These are phyloP conservation scores for Helogale parvula DNA, from an alignment of 2,113 vertebrate genomes.

Conservation along the genomic window DNA sequence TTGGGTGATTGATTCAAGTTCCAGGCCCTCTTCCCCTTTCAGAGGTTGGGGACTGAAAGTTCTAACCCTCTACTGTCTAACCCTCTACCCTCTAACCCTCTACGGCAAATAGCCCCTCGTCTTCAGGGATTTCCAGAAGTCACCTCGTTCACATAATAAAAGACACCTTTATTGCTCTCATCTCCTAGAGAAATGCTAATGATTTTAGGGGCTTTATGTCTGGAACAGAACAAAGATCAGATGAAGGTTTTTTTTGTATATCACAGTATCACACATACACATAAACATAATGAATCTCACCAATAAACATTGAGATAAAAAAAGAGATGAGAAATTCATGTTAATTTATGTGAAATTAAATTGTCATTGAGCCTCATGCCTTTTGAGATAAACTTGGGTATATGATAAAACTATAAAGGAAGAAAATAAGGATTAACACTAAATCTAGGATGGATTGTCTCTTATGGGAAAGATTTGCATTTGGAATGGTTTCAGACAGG, in stretches of 20 bases:
- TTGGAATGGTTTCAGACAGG: background rate
- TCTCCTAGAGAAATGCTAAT: too few relatives aligned
- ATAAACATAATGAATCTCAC: background rate
- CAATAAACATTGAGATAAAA: background rate
- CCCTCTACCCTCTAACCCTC: background rate
- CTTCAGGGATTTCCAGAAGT: background rate
- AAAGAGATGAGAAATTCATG: background rate
- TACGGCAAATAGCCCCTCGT: background rate
- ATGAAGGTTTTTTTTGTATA: background rate
- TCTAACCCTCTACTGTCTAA: background rate
- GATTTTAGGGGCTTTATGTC: background rate
- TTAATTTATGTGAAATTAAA: background rate
- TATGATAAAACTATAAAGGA: background rate
- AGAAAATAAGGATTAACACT: background rate
- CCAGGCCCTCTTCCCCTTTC: background rate
- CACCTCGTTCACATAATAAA: background rate
- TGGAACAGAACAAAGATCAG: background rate
- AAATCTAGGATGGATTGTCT: background rate
- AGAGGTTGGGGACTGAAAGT: background rate
- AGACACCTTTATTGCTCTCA: background rate
- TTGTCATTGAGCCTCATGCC: background rate
- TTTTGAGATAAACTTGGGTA: background rate
- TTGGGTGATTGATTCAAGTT: background rate
- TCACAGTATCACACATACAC: background rate
- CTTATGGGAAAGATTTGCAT: background rate